Percentiles rank a stretch among this genome's conserved stretches.
phyloP scores from a whole-genome alignment of 1,140 invertebrate genomes.

The Eriosoma lanigerum region DNA sequence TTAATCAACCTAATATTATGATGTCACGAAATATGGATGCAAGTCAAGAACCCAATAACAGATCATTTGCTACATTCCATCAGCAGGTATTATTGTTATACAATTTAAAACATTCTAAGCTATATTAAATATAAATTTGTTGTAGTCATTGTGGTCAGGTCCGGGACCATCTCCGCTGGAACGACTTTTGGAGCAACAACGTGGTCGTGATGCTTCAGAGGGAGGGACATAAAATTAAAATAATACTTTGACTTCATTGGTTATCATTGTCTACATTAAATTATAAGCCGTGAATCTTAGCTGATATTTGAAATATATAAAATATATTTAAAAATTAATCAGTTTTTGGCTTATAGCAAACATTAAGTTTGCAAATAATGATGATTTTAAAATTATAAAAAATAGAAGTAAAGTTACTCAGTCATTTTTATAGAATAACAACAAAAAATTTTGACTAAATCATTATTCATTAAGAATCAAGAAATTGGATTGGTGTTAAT shows the following conservation, averaged over 20 bases:
- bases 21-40: conserved; percentile 36
- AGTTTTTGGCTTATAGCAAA: not conserved
- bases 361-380: not conserved
- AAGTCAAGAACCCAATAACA: conserved; percentile 23
- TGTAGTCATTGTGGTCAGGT: conserved; percentile 76
- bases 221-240: conserved; percentile 5
- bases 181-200: conserved; percentile 75
- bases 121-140: not conserved
- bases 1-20: conserved; percentile 50
- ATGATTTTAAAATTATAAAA: conserved; percentile 5
- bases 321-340: conserved; percentile 2
- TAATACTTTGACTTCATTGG: not conserved
- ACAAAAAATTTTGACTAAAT: not conserved
- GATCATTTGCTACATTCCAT: conserved; percentile 41
- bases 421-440: not conserved
- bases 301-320: not conserved
- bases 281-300: not conserved
- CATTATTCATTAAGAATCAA: not conserved
- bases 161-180: conserved; percentile 76
- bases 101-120: not conserved
- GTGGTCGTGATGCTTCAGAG: conserved; percentile 38
- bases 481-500: not conserved
- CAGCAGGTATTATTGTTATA: conserved; percentile 15
- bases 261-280: not conserved
- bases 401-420: not conserved